Conservation (phyloP, 2,888 invertebrate genomes). For the Apotomis turbidana region DNA sequence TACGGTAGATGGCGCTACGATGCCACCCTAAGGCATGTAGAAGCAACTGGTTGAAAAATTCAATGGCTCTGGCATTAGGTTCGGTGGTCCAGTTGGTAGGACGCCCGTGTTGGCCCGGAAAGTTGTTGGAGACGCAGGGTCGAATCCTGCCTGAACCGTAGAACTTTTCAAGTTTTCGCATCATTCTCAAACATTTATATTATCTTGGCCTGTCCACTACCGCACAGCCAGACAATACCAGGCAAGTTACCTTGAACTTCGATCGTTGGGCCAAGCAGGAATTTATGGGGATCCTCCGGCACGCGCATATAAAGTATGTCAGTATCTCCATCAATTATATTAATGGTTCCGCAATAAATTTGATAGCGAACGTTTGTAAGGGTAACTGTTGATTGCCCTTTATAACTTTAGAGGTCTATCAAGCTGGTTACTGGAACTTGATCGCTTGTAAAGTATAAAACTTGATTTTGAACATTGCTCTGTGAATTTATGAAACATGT, state of each 20-base stretch:
- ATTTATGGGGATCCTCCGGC: constrained; percentile 14
- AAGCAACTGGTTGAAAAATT: too few relatives aligned
- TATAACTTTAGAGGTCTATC: background rate
- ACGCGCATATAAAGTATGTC: constrained; percentile 15
- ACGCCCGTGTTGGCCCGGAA: too few relatives aligned
- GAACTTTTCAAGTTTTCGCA: too few relatives aligned
- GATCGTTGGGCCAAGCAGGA: constrained; percentile 8
- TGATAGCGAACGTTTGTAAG: background rate
- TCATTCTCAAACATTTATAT: background rate
- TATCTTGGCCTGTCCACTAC: constrained; percentile 7
- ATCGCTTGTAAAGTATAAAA: background rate
- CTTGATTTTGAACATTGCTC: background rate
- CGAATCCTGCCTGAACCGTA: too few relatives aligned
- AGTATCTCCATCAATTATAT: constrained; percentile 21
- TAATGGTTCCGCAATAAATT: constrained; percentile 15
- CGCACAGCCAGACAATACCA: background rate
- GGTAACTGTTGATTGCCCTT: background rate
- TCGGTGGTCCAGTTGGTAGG: too few relatives aligned
- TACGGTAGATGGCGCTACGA: too few relatives aligned
- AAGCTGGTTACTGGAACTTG: background rate
- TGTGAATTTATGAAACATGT: too few relatives aligned
- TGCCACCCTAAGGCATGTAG: too few relatives aligned
- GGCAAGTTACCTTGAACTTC: constrained; percentile 2
- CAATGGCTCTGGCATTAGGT: too few relatives aligned
- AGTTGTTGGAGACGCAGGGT: too few relatives aligned